Evolutionary conservation across 1,140 invertebrate species (phyloP).

Genomic region (Myzus persicae): DNA sequence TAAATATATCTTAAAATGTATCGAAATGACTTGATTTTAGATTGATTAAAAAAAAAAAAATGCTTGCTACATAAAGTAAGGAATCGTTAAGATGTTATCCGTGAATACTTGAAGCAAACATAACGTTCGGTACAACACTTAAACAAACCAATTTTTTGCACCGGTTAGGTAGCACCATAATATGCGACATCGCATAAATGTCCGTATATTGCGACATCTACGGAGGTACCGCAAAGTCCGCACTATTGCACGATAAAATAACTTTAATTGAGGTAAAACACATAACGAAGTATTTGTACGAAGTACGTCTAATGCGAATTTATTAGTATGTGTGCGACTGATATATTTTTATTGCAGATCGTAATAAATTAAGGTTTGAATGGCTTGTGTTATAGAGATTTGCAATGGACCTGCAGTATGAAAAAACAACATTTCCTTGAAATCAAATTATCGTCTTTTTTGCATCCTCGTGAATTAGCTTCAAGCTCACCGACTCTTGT

Average conservation of each 20-base stretch:
- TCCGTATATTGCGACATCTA: neutral
- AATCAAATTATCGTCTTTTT: neutral
- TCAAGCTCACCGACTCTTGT: neutral
- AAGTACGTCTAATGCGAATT: neutral
- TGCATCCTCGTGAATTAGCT: neutral
- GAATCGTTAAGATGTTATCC: neutral
- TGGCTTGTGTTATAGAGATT: neutral
- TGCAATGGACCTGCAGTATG: neutral
- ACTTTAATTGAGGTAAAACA: neutral
- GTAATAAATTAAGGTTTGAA: neutral
- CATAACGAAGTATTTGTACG: neutral
- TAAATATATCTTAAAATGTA: neutral
- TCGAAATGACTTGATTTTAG: neutral
- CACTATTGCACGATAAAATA: slow-evolving; percentile 1
- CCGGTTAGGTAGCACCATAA: neutral
- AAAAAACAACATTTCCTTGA: neutral
- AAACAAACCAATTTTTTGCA: neutral
- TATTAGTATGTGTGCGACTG: neutral
- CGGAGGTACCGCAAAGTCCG: neutral
- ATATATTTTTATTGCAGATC: neutral
- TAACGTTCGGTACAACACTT: neutral
- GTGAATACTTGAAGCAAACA: neutral
- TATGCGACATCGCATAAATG: neutral
- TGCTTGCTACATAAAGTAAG: neutral
- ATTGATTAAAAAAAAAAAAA: neutral